A percentile compares a stretch with the other conserved stretches of the same genome.
phyloP scores from a whole-genome alignment of 2,113 vertebrate genomes.

The Dromas ardeola region DNA sequence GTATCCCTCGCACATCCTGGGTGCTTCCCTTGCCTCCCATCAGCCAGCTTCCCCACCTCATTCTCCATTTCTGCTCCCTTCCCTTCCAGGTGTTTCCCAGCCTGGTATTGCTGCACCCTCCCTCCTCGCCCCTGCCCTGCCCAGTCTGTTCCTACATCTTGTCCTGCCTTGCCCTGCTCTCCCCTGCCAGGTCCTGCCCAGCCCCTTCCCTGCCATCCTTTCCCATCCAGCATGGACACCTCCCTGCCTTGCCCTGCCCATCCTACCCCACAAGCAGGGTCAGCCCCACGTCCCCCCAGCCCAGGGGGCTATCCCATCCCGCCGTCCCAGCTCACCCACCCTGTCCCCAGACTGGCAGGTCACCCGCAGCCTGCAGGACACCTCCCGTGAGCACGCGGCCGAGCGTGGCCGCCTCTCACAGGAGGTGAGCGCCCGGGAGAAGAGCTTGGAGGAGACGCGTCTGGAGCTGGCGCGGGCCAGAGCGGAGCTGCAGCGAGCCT shows the following conservation, averaged over 20 bases:
- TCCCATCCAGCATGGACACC: not conserved
- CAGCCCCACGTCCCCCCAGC: accelerated
- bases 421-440: not conserved
- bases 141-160: not conserved
- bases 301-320: accelerated
- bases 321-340: not conserved
- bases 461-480: not conserved
- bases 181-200: not conserved
- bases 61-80: accelerated
- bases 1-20: accelerated
- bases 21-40: not conserved
- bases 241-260: not conserved
- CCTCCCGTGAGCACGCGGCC: accelerated
- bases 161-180: not conserved
- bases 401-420: not conserved
- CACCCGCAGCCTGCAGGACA: not conserved
- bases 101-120: not conserved
- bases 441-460: not conserved
- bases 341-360: slow-evolving; percentile 43
- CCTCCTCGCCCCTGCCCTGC: not conserved
- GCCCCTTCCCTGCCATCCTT: not conserved
- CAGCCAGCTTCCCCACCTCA: not conserved
- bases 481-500: not conserved
- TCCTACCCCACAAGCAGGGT: accelerated
- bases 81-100: not conserved